phyloP scores from a whole-genome alignment of 92 coral and sea anemone species.

The Muricea muricata region DNA sequence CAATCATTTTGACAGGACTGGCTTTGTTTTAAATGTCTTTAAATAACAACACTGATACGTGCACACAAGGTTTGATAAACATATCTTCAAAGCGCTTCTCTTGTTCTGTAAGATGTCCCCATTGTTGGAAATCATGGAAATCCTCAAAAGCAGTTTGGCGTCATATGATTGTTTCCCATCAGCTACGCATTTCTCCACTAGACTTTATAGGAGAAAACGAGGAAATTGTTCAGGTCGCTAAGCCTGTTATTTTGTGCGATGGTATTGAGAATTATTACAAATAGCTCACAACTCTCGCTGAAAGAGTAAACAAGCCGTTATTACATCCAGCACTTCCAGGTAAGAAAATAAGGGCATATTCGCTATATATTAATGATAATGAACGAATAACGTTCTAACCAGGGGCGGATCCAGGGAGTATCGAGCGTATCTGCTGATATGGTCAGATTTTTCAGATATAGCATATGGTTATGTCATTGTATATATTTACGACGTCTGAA shows the following conservation, averaged over 20 bases:
- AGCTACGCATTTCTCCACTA: not conserved
- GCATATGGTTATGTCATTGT: too few species aligned
- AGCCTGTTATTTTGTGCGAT: not conserved
- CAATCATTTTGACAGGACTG: not conserved
- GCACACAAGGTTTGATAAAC: not conserved
- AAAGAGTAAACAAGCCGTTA: too few species aligned
- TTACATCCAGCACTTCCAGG: too few species aligned
- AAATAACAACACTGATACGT: not conserved
- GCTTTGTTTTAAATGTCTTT: not conserved
- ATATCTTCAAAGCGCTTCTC: slow-evolving; percentile 4
- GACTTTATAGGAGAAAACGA: not conserved
- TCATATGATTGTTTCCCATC: not conserved
- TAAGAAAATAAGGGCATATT: too few species aligned
- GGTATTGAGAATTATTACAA: not conserved
- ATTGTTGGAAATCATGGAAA: slow-evolving; percentile 12
- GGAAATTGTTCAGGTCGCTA: not conserved
- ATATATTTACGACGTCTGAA: too few species aligned
- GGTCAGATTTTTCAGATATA: too few species aligned
- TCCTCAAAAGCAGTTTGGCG: slow-evolving; percentile 13
- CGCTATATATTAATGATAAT: too few species aligned
- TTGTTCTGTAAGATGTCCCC: slow-evolving; percentile 9
- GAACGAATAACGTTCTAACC: too few species aligned
- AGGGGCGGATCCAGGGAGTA: too few species aligned
- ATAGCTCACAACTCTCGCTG: too few species aligned
- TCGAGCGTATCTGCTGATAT: too few species aligned